These are phyloP conservation scores for Montipora capricornis DNA, from an alignment of 64 coral and sea anemone species.

Conservation along the genomic window DNA sequence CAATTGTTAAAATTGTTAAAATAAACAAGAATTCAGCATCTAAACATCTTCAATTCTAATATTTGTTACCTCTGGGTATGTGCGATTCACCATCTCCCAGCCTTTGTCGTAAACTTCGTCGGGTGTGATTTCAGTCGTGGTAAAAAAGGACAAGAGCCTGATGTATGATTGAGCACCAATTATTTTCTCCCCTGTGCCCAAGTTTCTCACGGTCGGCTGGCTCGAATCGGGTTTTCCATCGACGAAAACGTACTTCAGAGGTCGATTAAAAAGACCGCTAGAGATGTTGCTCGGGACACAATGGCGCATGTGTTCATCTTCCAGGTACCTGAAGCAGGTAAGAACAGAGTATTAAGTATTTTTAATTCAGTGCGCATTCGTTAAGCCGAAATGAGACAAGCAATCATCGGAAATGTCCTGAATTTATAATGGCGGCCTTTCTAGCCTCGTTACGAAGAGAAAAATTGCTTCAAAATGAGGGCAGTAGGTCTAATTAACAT, in stretches of 20 bases:
- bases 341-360: not conserved
- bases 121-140: conserved; percentile 42
- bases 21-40: no score
- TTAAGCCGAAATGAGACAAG: not conserved
- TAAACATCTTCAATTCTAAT: no score
- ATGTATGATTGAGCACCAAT: conserved; percentile 15
- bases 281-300: conserved; percentile 72
- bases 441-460: no score
- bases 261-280: conserved; percentile 65
- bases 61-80: conserved; percentile 46
- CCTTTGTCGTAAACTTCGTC: conserved; percentile 64
- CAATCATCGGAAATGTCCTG: not conserved
- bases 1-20: no score
- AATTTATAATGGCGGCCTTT: no score
- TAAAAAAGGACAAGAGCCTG: conserved; percentile 46
- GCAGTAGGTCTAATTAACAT: no score
- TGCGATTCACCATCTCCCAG: conserved; percentile 52
- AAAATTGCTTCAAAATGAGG: no score
- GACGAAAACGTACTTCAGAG: conserved; percentile 40
- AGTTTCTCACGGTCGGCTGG: not conserved
- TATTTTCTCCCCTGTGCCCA: conserved; percentile 39
- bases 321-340: conserved; percentile 36
- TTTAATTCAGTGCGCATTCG: not conserved
- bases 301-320: conserved; percentile 46
- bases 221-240: conserved; percentile 20